phyloP scores from a whole-genome alignment of 1,140 invertebrate species.

The Prorops nasuta region DNA sequence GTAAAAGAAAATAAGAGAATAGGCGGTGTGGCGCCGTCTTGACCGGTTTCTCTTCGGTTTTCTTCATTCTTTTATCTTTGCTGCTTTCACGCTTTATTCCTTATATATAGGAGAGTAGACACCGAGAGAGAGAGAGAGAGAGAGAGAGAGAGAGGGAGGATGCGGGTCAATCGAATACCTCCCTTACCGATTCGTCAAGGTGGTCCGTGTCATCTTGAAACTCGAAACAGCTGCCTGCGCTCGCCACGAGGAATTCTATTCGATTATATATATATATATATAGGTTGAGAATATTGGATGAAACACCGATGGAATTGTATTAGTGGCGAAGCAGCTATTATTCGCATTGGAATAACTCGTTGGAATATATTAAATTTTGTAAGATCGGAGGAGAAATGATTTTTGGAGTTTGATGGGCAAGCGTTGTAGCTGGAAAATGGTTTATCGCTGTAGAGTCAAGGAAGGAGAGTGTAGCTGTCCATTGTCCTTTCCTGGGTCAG shows the following conservation, averaged over 20 bases:
- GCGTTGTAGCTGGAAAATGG: neutral
- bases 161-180: constrained; percentile 14
- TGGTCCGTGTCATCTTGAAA: too few relatives aligned
- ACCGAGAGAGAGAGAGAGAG: too few relatives aligned
- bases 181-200: constrained; percentile 5
- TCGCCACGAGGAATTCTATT: too few relatives aligned
- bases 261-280: too few relatives aligned
- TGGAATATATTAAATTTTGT: neutral
- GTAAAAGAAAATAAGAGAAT: too few relatives aligned
- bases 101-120: neutral
- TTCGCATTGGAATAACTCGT: neutral
- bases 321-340: too few relatives aligned
- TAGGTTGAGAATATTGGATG: too few relatives aligned
- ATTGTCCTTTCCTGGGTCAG: constrained; percentile 38
- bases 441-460: constrained; percentile 16
- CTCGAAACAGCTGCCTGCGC: too few relatives aligned
- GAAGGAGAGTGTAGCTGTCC: constrained; percentile 18
- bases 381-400: neutral
- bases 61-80: too few relatives aligned
- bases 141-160: constrained; percentile 12
- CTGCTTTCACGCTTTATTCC: too few relatives aligned
- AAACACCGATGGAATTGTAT: too few relatives aligned
- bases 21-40: neutral
- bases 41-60: neutral
- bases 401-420: neutral